phyloP scores from a whole-genome alignment of 2,888 invertebrate genomes.

The Megaustenia siamemsis region DNA sequence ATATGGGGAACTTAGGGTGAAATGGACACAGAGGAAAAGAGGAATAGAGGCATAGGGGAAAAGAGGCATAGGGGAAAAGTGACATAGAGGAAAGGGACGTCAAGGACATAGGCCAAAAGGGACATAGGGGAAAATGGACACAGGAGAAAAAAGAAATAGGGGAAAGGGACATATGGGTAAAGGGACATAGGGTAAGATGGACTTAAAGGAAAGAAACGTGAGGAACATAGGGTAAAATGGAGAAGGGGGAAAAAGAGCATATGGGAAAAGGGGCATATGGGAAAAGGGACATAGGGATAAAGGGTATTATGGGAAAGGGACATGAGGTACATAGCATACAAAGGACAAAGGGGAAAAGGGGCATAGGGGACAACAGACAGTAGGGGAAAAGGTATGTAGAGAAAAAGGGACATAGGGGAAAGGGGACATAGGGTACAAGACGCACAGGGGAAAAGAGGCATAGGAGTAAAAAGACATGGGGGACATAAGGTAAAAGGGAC shows the following conservation, averaged over 20 bases:
- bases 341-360: not conserved
- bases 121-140: no score
- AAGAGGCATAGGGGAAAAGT: not conserved
- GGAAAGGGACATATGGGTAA: not conserved
- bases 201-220: not conserved
- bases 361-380: not conserved
- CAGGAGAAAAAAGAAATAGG: no score
- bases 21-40: no score
- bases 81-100: no score
- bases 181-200: not conserved
- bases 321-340: not conserved
- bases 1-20: no score
- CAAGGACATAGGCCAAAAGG: no score
- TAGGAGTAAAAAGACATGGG: not conserved
- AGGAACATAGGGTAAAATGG: not conserved
- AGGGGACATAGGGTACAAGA: not conserved
- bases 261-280: not conserved
- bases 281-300: not conserved
- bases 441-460: not conserved
- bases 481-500: not conserved
- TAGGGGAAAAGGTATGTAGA: not conserved
- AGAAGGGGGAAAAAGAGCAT: not conserved
- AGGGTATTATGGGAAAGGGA: not conserved
- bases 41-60: no score
- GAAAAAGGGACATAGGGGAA: not conserved